Evolutionary conservation across 2,113 vertebrate genomes (phyloP), one percentile per base, ranked within the genome.

Genomic region (Gobio gobio): DNA sequence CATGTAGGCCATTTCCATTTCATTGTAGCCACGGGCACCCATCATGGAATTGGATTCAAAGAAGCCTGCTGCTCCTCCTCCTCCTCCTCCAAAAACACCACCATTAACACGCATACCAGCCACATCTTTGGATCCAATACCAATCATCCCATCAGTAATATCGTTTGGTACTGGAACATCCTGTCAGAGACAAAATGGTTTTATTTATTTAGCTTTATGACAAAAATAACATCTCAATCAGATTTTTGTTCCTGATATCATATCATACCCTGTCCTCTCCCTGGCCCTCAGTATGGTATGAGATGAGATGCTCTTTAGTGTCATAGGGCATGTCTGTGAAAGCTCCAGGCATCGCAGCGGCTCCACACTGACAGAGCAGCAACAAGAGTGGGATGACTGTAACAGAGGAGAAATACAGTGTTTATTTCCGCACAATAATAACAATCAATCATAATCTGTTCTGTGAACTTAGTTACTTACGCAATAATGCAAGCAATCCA

Each of bases 221-320:
- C 20, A 40, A 10, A 22, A 70, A n/a, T 43, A 70, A 43, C 10
- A 64, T 81, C 40, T 59, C 54, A 58, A 61, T 47, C 0, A 58
- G 3, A 29, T 64, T 29, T 33, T 33, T 40, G 26, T 9, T 66
- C 10, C 36, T 13, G 14, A 47, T 16, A 14, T 4, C 29, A 81
- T 29, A 51, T 20, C 54, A 56, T 89, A 99, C 98, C 87, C 91
- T 91, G 85, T 95, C 93, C 90, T 97, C 95, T 61, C 96, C 96
- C 58, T 94, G 95, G 43, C 95, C 95, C 90, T 99, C 98, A 24
- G 97, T 96, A 85, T 91, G 92, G 94, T 97, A 98, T 0, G 95
- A 54, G 36, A 90, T 97, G 92, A 94, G 95, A 90, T 90, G 93
- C 90, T 96, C 95, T 90, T 98, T 97, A 24, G 93, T 92, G n/a